A percentile compares a stretch with the other conserved stretches of the same genome.
These are phyloP conservation scores for Hylia prasina DNA, from an alignment of 2,113 vertebrate species.

Conservation along the genomic window DNA sequence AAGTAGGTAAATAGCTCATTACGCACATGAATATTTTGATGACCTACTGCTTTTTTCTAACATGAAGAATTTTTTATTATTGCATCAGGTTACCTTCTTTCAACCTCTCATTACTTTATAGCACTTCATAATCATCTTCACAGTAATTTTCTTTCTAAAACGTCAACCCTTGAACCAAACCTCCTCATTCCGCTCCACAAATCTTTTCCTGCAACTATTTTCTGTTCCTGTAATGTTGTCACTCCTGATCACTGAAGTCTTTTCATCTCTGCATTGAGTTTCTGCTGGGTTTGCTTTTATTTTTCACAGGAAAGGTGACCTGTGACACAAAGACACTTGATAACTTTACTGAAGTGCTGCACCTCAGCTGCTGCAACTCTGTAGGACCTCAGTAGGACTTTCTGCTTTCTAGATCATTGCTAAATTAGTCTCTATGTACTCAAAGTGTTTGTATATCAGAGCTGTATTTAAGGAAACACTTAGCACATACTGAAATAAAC, in stretches of 20 bases:
- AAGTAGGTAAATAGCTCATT: background rate
- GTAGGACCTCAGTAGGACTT: background rate
- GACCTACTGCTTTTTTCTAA: background rate
- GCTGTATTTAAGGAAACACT: background rate
- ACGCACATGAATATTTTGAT: background rate
- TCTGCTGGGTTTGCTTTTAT: background rate
- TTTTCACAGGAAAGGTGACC: background rate
- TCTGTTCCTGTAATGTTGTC: background rate
- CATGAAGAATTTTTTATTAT: background rate
- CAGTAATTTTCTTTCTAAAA: background rate
- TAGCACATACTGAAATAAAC: background rate
- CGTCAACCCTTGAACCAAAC: background rate
- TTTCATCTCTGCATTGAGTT: background rate
- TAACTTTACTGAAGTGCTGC: background rate
- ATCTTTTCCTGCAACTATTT: background rate
- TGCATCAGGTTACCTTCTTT: background rate
- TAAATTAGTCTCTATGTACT: background rate
- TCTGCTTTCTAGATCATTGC: background rate
- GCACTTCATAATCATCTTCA: background rate
- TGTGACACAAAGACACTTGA: background rate
- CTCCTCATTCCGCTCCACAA: background rate
- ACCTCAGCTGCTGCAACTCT: background rate
- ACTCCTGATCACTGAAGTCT: background rate
- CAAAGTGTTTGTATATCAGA: background rate
- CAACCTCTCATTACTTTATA: background rate